Evolutionary conservation across 2,797 vertebrate genomes (phyloP).

Genomic region (Triplophysa yarkandensis): DNA sequence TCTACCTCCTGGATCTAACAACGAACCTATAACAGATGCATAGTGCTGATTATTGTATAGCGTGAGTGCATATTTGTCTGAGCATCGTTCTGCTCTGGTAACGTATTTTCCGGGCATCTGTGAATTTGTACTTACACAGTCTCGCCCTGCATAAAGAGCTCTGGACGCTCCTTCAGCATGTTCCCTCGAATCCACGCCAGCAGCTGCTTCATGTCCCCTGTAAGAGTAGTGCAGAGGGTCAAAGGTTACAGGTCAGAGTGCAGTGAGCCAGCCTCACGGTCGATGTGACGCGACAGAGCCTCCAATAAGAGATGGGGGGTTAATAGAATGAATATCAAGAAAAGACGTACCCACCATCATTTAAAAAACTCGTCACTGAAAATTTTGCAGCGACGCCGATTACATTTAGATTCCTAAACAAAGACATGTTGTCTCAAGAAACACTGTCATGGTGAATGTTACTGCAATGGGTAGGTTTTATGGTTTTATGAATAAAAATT

Average conservation of each 20-base stretch:
- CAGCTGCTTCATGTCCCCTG: slow-evolving; percentile 88
- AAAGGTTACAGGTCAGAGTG: slow-evolving; percentile 77
- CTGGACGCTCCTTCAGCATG: slow-evolving; percentile 90
- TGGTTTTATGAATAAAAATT: not conserved
- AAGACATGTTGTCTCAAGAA: not conserved
- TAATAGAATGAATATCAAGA: slow-evolving; percentile 28
- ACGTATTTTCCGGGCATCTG: slow-evolving; percentile 38
- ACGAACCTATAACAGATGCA: not conserved
- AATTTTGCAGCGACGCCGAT: slow-evolving; percentile 50
- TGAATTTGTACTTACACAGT: slow-evolving; percentile 86
- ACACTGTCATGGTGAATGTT: slow-evolving; percentile 1
- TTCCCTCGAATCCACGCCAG: slow-evolving; percentile 94
- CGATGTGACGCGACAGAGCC: slow-evolving; percentile 80
- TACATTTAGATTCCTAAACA: slow-evolving; percentile 1
- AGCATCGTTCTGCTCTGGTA: slow-evolving; percentile 15
- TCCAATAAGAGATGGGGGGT: slow-evolving; percentile 50
- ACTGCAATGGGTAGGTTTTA: slow-evolving; percentile 12
- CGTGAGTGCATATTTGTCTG: slow-evolving; percentile 26
- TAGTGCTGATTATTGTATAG: not conserved
- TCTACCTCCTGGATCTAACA: slow-evolving; percentile 10
- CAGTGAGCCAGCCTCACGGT: slow-evolving; percentile 72
- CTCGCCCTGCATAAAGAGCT: slow-evolving; percentile 94
- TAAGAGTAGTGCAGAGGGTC: slow-evolving; percentile 62
- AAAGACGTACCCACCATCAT: slow-evolving; percentile 24
- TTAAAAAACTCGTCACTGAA: slow-evolving; percentile 48